A percentile compares a stretch with the other conserved stretches of the same genome.
Conservation (phyloP, 2,888 invertebrate genomes). For the Abscondita cerata region DNA sequence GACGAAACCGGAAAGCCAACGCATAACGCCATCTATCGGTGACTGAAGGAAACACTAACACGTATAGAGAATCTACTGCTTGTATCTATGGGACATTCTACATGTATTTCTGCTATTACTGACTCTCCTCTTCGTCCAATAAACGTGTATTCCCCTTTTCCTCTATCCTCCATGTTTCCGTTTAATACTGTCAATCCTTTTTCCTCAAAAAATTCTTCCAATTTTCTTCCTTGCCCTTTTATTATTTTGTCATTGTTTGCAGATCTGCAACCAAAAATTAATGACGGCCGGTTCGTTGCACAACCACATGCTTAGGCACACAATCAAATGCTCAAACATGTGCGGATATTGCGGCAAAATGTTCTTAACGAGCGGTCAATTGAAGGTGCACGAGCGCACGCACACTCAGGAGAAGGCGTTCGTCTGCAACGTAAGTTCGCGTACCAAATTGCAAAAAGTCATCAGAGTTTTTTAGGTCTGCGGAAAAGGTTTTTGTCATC, state of each 20-base stretch:
- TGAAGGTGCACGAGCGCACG: conserved; percentile 53
- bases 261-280: conserved; percentile 49
- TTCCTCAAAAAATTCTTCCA: no score
- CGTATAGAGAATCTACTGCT: no score
- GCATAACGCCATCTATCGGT: no score
- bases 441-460: background rate
- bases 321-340: conserved; percentile 47
- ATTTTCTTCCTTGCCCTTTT: no score
- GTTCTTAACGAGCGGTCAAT: conserved; percentile 50
- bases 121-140: no score
- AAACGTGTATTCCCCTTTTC: no score
- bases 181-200: no score
- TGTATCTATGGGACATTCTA: no score
- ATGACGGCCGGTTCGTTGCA: conserved; percentile 52
- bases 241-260: conserved; percentile 20
- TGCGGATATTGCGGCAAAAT: conserved; percentile 54
- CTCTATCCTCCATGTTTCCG: no score
- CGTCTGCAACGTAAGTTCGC: conserved; percentile 49
- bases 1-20: no score
- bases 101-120: no score
- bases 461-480: conserved; percentile 58
- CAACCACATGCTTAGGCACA: conserved; percentile 52
- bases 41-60: no score
- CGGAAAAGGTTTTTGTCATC: conserved; percentile 60
- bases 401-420: conserved; percentile 54